These are phyloP conservation scores for Alouatta palliata DNA, from an alignment of 2,113 vertebrate species.

Conservation along the genomic window DNA sequence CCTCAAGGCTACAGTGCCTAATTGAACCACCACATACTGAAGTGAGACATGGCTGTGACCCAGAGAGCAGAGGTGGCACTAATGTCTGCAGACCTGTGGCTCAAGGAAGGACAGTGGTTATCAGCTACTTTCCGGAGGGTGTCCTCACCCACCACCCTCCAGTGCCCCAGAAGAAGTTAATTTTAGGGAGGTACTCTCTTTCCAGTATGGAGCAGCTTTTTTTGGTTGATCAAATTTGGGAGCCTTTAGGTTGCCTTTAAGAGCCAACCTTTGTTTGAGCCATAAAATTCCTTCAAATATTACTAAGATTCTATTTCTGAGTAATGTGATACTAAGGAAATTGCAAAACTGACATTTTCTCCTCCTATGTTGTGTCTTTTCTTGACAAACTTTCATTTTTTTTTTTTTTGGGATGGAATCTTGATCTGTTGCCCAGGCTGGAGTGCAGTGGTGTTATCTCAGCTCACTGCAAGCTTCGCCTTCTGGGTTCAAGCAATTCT, in stretches of 20 bases:
- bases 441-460: too few species aligned
- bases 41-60: background rate
- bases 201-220: background rate
- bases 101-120: fast-evolving
- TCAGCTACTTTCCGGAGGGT: background rate
- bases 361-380: background rate
- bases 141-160: fast-evolving
- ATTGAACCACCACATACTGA: background rate
- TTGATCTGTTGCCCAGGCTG: too few species aligned
- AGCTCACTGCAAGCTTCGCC: too few species aligned
- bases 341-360: background rate
- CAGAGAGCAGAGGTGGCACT: too few species aligned
- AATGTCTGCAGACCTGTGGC: background rate
- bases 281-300: background rate
- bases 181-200: background rate
- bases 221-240: background rate
- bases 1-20: too few species aligned
- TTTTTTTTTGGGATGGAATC: too few species aligned
- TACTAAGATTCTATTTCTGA: background rate
- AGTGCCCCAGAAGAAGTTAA: background rate
- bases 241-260: background rate
- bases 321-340: background rate
- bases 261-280: background rate
- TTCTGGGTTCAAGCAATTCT: too few species aligned
- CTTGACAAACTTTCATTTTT: background rate